phyloP scores from a whole-genome alignment of 2,888 invertebrate genomes.

The Idaea straminata region DNA sequence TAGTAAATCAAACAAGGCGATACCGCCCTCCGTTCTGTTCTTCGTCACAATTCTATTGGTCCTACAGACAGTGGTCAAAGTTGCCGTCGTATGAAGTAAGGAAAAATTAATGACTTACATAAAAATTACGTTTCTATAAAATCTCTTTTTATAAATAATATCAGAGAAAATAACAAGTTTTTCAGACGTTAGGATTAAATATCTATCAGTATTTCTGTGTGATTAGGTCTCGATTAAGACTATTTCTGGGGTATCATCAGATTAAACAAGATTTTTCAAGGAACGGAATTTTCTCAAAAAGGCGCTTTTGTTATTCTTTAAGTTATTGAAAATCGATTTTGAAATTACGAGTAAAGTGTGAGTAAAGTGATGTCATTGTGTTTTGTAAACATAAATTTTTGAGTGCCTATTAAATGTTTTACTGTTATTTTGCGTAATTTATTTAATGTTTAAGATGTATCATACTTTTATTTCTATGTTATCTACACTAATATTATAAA shows the following conservation, averaged over 20 bases:
- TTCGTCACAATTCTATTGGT: slow-evolving; percentile 65
- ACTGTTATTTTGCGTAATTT: neutral
- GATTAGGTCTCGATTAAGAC: neutral
- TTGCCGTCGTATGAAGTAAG: slow-evolving; percentile 48
- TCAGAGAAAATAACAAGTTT: no score
- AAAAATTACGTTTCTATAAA: neutral
- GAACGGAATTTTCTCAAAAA: no score
- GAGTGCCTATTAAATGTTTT: neutral
- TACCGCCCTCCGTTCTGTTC: slow-evolving; percentile 58
- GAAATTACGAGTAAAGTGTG: neutral
- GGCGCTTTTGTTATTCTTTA: no score
- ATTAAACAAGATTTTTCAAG: no score
- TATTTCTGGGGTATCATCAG: neutral
- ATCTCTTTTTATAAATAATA: neutral
- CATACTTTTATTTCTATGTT: no score
- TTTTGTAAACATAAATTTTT: neutral
- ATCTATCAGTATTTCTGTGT: neutral
- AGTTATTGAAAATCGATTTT: neutral
- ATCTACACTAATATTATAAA: no score
- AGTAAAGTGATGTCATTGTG: neutral
- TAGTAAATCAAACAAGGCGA: slow-evolving; percentile 36
- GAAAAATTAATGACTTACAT: neutral
- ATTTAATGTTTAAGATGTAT: neutral
- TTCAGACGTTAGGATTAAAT: neutral
- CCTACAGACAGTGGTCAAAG: slow-evolving; percentile 68